Evolutionary conservation across 2,888 invertebrate genomes (phyloP).

Genomic region (Lasioglossum villosulum): DNA sequence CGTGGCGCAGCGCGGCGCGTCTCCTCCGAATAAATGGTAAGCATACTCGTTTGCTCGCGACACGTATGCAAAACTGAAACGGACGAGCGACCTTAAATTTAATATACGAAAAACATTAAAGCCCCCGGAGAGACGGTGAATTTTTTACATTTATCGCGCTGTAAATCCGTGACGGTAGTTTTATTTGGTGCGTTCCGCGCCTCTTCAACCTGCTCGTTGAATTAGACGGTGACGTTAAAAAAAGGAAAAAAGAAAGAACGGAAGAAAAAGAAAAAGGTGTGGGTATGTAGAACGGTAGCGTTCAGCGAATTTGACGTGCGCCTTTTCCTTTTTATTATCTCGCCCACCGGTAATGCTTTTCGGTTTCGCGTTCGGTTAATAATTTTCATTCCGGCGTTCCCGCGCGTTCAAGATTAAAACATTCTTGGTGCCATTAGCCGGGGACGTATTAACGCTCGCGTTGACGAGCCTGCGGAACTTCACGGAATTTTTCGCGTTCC

Average conservation of each 20-base stretch:
- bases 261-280: neutral
- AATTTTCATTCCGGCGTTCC: constrained; percentile 10
- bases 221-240: constrained; percentile 18
- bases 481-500: constrained; percentile 45
- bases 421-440: constrained; percentile 27
- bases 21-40: neutral
- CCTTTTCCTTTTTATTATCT: neutral
- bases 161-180: constrained; percentile 15
- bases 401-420: constrained; percentile 22
- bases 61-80: neutral
- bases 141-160: constrained; percentile 17
- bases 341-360: neutral
- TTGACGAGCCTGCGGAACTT: constrained; percentile 21
- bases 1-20: neutral
- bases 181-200: neutral
- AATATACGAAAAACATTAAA: neutral
- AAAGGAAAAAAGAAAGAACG: neutral
- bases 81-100: constrained; percentile 9
- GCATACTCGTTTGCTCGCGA: neutral
- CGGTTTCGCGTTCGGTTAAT: constrained; percentile 9
- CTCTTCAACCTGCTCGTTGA: neutral
- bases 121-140: neutral
- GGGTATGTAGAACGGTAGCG: neutral
- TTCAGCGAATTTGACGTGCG: neutral
- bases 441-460: neutral